Percentiles rank a stretch among this genome's conserved stretches.
These are phyloP conservation scores for Gobiocypris rarus DNA, from an alignment of 2,113 vertebrate genomes.

Conservation along the genomic window DNA sequence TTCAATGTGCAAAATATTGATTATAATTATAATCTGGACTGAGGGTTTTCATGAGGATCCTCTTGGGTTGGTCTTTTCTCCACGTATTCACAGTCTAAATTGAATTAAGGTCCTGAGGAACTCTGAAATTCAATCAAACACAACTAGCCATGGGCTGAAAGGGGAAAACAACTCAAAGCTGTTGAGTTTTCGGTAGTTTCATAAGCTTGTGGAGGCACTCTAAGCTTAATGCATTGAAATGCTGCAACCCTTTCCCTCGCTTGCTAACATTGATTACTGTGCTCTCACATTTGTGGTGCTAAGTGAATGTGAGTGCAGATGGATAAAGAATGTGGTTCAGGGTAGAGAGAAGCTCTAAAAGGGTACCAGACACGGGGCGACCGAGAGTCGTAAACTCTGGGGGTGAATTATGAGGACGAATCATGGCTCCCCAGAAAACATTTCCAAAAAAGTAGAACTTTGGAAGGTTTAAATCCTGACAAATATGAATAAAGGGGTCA, in stretches of 20 bases:
- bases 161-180: not conserved
- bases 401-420: slow-evolving; percentile 28
- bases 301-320: slow-evolving; percentile 34
- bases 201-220: not conserved
- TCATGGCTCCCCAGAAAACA: slow-evolving; percentile 15
- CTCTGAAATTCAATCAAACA: not conserved
- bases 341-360: slow-evolving; percentile 20
- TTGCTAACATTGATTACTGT: slow-evolving; percentile 37
- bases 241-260: not conserved
- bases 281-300: slow-evolving; percentile 33
- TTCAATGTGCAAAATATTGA: not conserved
- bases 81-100: not conserved
- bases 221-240: slow-evolving; percentile 35
- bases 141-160: not conserved
- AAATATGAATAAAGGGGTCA: not conserved
- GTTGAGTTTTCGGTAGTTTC: slow-evolving; percentile 2
- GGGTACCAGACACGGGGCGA: slow-evolving; percentile 9
- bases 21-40: not conserved
- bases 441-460: not conserved
- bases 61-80: not conserved
- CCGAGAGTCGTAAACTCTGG: not conserved
- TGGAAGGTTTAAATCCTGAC: not conserved
- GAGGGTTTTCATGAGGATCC: not conserved
- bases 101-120: not conserved
- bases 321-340: slow-evolving; percentile 17